A percentile compares a stretch with the other conserved stretches of the same genome.
These are phyloP conservation scores for Archaeoteleia sp. DNA, from an alignment of 2,888 invertebrate species.

Conservation along the genomic window DNA sequence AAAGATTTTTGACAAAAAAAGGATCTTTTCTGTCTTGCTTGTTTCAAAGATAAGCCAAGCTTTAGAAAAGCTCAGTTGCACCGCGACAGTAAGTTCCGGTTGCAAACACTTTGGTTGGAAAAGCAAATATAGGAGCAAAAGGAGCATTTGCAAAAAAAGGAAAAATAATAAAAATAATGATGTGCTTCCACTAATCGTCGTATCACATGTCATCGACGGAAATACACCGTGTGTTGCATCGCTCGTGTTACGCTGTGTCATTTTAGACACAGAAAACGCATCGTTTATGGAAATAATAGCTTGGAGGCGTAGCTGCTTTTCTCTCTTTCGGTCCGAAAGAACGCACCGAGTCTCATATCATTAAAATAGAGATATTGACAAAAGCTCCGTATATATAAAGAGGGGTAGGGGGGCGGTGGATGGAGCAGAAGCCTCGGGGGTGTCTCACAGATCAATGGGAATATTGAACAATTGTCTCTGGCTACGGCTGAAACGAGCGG, in stretches of 20 bases:
- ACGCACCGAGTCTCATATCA: conserved; percentile 68
- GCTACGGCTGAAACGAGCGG: conserved; percentile 73
- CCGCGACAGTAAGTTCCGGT: conserved; percentile 28
- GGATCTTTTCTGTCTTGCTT: no score
- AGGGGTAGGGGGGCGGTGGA: conserved; percentile 46
- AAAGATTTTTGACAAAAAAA: no score
- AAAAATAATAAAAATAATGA: conserved; percentile 52
- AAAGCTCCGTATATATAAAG: conserved; percentile 62
- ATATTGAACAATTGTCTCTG: conserved; percentile 75
- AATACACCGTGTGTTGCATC: conserved; percentile 35
- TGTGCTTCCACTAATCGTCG: conserved; percentile 53
- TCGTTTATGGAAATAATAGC: conserved; percentile 58
- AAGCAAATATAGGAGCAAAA: no score
- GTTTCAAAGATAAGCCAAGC: conserved; percentile 18
- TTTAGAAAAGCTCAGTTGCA: conserved; percentile 11
- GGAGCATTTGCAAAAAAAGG: conserved; percentile 25
- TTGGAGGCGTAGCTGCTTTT: conserved; percentile 39
- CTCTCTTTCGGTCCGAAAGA: conserved; percentile 50
- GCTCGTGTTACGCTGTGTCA: conserved; percentile 48
- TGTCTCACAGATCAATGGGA: conserved; percentile 74
- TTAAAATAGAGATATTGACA: conserved; percentile 74
- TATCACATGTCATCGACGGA: conserved; percentile 53
- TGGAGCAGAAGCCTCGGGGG: conserved; percentile 56
- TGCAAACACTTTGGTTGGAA: conserved; percentile 26
- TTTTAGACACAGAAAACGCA: conserved; percentile 55